Conservation (phyloP, 2,113 vertebrate species). For the Chloebia gouldiae region DNA sequence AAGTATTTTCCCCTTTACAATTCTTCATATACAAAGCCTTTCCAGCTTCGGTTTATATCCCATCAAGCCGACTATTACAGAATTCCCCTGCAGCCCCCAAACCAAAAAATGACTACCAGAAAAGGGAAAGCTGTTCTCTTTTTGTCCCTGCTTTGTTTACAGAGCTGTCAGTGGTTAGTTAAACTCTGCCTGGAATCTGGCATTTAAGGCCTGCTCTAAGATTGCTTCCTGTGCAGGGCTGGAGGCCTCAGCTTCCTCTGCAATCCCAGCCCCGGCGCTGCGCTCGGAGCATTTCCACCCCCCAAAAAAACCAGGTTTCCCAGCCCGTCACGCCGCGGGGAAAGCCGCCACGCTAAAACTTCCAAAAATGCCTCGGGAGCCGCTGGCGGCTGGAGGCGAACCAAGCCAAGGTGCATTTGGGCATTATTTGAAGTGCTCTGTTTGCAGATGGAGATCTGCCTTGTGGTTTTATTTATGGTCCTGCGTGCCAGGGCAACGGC, state of each 20-base stretch:
- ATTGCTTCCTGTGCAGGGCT: slow-evolving; percentile 80
- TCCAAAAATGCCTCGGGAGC: background rate
- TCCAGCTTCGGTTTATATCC: slow-evolving; percentile 58
- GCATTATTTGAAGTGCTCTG: background rate
- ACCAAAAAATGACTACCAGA: slow-evolving; percentile 80
- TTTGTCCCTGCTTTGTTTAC: slow-evolving; percentile 80
- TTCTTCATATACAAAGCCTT: slow-evolving; percentile 68
- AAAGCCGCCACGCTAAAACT: background rate
- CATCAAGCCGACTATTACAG: slow-evolving; percentile 70
- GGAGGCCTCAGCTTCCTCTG: slow-evolving; percentile 81
- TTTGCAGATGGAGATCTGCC: background rate
- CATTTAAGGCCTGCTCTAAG: slow-evolving; percentile 78
- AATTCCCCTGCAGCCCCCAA: slow-evolving; percentile 76
- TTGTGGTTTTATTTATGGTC: background rate
- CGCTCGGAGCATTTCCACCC: slow-evolving; percentile 30
- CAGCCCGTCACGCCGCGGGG: background rate
- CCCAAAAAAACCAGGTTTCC: slow-evolving; percentile 20
- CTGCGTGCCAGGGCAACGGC: background rate
- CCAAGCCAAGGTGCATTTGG: background rate
- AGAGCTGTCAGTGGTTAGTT: slow-evolving; percentile 85
- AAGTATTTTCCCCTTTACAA: slow-evolving; percentile 69
- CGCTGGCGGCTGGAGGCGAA: background rate
- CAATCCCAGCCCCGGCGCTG: slow-evolving; percentile 65
- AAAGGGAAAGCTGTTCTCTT: slow-evolving; percentile 80
- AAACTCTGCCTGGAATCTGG: slow-evolving; percentile 84